phyloP scores from a whole-genome alignment of 2,113 vertebrate species.

The Grammomys surdaster region DNA sequence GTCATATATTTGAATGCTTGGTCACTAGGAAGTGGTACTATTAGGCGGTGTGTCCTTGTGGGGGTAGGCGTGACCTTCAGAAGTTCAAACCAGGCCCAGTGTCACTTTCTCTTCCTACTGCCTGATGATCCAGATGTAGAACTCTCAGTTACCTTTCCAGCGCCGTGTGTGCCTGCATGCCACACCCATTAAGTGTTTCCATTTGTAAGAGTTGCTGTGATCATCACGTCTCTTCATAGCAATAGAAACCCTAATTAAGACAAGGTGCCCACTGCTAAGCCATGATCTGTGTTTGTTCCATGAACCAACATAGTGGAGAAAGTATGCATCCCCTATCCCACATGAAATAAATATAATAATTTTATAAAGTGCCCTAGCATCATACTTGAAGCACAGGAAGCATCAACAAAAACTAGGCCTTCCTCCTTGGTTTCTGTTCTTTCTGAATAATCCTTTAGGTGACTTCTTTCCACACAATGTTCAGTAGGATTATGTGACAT shows the following conservation, averaged over 20 bases:
- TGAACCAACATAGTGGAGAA: neutral
- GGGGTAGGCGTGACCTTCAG: neutral
- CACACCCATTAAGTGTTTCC: neutral
- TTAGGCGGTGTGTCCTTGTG: neutral
- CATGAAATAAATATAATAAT: neutral
- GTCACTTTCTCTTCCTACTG: neutral
- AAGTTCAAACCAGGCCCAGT: neutral
- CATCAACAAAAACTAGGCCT: slow-evolving; percentile 15
- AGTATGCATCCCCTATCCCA: neutral
- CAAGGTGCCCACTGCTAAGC: neutral
- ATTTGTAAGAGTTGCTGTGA: neutral
- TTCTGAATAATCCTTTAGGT: neutral
- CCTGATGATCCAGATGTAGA: neutral
- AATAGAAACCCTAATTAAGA: neutral
- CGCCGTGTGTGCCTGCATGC: neutral
- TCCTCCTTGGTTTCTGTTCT: neutral
- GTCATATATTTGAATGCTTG: neutral
- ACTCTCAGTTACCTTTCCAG: neutral
- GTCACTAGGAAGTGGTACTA: neutral
- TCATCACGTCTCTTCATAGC: neutral
- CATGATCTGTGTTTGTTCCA: neutral
- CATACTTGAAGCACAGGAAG: neutral
- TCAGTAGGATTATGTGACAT: neutral
- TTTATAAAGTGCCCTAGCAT: neutral
- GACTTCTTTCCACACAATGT: neutral